Conservation (phyloP, 2,113 vertebrate species). For the Triplophysa siluroides region DNA sequence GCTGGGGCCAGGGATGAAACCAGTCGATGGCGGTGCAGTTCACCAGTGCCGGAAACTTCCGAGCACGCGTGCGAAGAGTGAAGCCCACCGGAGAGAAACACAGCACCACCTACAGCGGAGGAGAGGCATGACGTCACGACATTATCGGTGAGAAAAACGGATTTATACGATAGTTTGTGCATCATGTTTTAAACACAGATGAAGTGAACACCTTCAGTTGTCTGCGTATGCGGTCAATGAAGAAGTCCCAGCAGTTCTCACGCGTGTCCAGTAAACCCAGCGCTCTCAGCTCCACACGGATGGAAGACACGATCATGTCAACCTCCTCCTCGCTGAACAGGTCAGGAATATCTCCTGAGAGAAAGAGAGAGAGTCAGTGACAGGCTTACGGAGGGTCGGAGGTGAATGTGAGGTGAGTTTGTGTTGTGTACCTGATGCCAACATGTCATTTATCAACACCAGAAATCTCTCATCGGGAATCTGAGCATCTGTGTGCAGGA, state of each 20-base stretch:
- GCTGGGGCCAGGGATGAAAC: conserved; percentile 69
- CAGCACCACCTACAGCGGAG: conserved; percentile 68
- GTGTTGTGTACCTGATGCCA: conserved; percentile 69
- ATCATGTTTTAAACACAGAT: neutral
- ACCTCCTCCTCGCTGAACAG: conserved; percentile 76
- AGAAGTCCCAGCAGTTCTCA: conserved; percentile 79
- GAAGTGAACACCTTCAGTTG: conserved; percentile 72
- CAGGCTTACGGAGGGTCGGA: neutral
- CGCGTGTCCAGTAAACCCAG: conserved; percentile 71
- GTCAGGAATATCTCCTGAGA: conserved; percentile 71
- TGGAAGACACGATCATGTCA: conserved; percentile 71
- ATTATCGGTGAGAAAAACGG: neutral
- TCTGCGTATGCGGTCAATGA: conserved; percentile 78
- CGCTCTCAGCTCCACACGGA: conserved; percentile 73
- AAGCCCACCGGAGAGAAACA: conserved; percentile 78
- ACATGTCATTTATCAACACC: conserved; percentile 73
- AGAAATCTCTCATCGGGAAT: conserved; percentile 76
- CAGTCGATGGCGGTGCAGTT: conserved; percentile 70
- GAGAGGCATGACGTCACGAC: neutral
- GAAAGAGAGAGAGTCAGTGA: neutral
- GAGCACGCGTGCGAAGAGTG: conserved; percentile 68
- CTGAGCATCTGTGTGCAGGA: conserved; percentile 74
- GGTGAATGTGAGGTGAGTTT: neutral
- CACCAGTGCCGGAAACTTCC: conserved; percentile 73
- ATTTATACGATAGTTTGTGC: too few relatives aligned